These are phyloP conservation scores for Astur gentilis DNA, from an alignment of 2,113 vertebrate genomes.

Conservation along the genomic window DNA sequence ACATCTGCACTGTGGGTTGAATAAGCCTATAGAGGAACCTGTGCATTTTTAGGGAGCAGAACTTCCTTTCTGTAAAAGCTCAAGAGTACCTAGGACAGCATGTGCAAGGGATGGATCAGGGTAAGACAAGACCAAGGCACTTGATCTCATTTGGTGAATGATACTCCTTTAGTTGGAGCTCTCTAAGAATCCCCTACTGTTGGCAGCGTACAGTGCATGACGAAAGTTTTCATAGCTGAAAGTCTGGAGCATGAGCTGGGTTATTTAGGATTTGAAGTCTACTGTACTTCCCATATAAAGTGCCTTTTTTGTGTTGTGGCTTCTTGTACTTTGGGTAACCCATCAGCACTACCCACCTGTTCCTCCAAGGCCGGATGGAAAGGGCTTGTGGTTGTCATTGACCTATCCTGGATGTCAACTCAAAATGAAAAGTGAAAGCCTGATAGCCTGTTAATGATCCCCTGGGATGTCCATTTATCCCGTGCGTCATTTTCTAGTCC, in stretches of 20 bases:
- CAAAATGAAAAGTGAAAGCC: neutral
- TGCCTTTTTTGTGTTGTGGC: neutral
- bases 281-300: neutral
- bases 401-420: neutral
- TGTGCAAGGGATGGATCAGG: accelerated
- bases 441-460: conserved; percentile 16
- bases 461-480: conserved; percentile 7
- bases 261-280: neutral
- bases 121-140: neutral
- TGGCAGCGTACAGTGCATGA: neutral
- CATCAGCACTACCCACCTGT: neutral
- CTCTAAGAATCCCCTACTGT: neutral
- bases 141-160: neutral
- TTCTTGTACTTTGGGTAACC: neutral
- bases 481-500: neutral
- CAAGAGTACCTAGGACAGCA: neutral
- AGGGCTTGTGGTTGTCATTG: neutral
- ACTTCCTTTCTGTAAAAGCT: neutral
- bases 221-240: neutral
- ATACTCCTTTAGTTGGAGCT: neutral
- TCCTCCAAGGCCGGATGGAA: neutral
- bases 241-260: neutral
- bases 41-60: neutral
- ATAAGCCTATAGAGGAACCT: neutral
- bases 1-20: neutral